Base-by-base conservation (phyloP, 2,797 vertebrate genomes). In the Novumbra hubbsi region DNA sequence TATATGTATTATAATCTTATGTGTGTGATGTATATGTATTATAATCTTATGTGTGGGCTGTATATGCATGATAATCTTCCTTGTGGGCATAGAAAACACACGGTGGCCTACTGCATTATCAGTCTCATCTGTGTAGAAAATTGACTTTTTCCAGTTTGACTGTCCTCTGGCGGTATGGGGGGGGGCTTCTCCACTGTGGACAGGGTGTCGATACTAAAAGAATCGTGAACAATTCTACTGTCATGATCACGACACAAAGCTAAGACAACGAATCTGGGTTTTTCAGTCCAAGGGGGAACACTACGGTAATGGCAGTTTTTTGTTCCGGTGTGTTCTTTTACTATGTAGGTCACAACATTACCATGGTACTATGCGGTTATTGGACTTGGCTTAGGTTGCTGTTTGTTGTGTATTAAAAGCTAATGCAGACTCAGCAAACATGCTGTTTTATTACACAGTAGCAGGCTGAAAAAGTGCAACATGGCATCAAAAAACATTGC, bases 371-470 rank as follows among this genome's bases (percentile, higher is more conserved):
- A 79, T 90, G 90, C 90, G 84, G 87, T 91, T 92, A 91, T 92
- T 92, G 93, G 92, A 86, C 91, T 88, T 76, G 80, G 89, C 88
- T 93, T 83, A 87, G 92, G 91, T 92, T 91, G 92, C 91, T 92
- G 87, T 94, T 94, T 94, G 93, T 90, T 89, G 88, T 90, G 93
- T 91, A 92, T 92, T 92, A 93, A 93, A 92, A 89, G 88, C 85
- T 91, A 93, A 92, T 94, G 93, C 92, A 92, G 91, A 84, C 92
- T 94, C 93, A 92, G 93, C 93, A 92, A 89, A 83, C 88, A 90
- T 92, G 93, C 94, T 94, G 93, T 95, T 93, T 94, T 77, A 70
- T 79, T 92, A 92, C 94, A 91, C 90, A 88, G 89, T 91, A 45
- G 41, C 41, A 45, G 41, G 41, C 41, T 93, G 93, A 95, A 93